Percentiles rank a stretch among this genome's conserved stretches.
Evolutionary conservation across 2,888 invertebrate genomes (phyloP).

Genomic region (Apotomis turbidana): DNA sequence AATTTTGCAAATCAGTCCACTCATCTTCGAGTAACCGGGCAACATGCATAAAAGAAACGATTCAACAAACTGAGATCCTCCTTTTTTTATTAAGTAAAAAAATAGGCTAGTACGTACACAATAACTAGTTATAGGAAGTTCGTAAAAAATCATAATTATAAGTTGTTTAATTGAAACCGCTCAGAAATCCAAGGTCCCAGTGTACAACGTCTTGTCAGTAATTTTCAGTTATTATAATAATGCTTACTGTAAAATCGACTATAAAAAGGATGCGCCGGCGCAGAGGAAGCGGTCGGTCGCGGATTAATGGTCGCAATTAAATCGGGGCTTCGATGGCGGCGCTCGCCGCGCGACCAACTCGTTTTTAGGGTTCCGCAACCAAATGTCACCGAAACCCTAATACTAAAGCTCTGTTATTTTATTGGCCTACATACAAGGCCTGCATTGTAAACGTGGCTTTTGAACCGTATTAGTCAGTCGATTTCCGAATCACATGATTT

Average conservation of each 20-base stretch:
- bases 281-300: conserved; percentile 58
- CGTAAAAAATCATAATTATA: conserved; percentile 14
- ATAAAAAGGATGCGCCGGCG: conserved; percentile 52
- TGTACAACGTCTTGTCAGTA: conserved; percentile 18
- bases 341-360: conserved; percentile 48
- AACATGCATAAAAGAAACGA: too few relatives aligned
- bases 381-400: too few relatives aligned
- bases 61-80: too few relatives aligned
- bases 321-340: conserved; percentile 58
- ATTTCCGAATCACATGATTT: too few relatives aligned
- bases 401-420: too few relatives aligned
- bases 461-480: too few relatives aligned
- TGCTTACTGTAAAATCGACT: conserved; percentile 47
- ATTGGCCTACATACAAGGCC: too few relatives aligned
- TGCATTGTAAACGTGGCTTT: too few relatives aligned
- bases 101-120: background rate
- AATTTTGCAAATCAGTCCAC: too few relatives aligned
- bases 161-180: conserved; percentile 28
- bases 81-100: too few relatives aligned
- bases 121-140: conserved; percentile 8
- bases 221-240: conserved; percentile 43
- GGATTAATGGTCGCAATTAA: conserved; percentile 74
- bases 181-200: conserved; percentile 23
- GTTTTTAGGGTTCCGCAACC: conserved; percentile 45
- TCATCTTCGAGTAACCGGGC: too few relatives aligned